A percentile compares a stretch with the other conserved stretches of the same genome.
Conservation (phyloP, 2,888 invertebrate species). For the Ceramica pisi region DNA sequence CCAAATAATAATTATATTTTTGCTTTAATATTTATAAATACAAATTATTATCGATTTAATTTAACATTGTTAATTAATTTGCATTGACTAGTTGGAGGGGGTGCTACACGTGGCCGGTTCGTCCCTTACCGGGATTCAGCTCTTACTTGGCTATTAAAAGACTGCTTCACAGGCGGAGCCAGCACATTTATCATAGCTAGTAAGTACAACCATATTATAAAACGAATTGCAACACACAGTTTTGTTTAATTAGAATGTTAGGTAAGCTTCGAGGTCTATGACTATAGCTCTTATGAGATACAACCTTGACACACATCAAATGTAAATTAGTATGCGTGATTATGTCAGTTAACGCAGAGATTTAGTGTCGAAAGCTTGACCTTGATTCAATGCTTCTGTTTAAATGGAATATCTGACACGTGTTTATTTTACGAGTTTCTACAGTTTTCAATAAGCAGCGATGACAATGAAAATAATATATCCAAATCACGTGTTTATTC, state of each 20-base stretch:
- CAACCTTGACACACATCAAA: conserved; percentile 53
- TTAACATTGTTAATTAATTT: neutral
- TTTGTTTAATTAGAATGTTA: conserved; percentile 54
- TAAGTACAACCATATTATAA: conserved; percentile 83
- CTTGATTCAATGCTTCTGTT: conserved; percentile 43
- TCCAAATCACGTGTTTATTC: neutral
- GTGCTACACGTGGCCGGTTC: conserved; percentile 87
- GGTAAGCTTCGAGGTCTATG: conserved; percentile 57
- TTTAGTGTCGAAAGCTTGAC: conserved; percentile 40
- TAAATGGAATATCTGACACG: conserved; percentile 26
- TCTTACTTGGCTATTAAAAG: conserved; percentile 95
- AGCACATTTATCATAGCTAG: conserved; percentile 95
- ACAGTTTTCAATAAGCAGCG: neutral
- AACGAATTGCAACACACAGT: conserved; percentile 34
- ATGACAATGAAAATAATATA: neutral
- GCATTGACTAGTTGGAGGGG: conserved; percentile 75
- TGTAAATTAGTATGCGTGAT: conserved; percentile 43
- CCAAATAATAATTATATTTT: too few relatives aligned
- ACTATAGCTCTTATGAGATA: conserved; percentile 38
- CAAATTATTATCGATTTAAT: neutral
- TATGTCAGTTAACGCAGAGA: conserved; percentile 37
- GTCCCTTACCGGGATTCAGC: conserved; percentile 95
- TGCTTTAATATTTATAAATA: too few relatives aligned
- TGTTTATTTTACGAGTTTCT: conserved; percentile 24
- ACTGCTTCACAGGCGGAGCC: conserved; percentile 95